A percentile compares a stretch with the other conserved stretches of the same genome.
phyloP scores from a whole-genome alignment of 2,888 invertebrate species.

The Dicranocentrus wangi region DNA sequence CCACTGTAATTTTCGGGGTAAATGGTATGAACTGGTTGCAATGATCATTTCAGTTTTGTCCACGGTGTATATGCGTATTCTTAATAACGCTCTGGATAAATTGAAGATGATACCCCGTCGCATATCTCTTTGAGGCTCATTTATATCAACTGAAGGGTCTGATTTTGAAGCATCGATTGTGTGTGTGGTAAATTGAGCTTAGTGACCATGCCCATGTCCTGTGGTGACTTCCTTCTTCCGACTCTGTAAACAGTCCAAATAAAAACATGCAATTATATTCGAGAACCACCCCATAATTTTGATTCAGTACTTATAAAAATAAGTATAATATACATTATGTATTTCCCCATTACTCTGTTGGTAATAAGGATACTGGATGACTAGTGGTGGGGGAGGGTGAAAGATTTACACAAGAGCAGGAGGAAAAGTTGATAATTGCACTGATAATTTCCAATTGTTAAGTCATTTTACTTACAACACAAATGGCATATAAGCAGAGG shows the following conservation, averaged over 20 bases:
- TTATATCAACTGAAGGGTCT: no score
- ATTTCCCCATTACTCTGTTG: no score
- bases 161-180: no score
- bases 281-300: slow-evolving; percentile 43
- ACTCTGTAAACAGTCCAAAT: slow-evolving; percentile 72
- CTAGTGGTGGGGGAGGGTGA: slow-evolving; percentile 56
- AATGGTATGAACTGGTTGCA: no score
- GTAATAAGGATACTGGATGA: no score
- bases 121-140: no score
- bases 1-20: slow-evolving; percentile 31
- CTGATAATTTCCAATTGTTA: slow-evolving; percentile 50
- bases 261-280: slow-evolving; percentile 57
- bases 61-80: no score
- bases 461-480: slow-evolving; percentile 43
- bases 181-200: no score
- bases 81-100: no score
- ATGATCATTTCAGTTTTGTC: not conserved
- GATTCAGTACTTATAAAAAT: no score
- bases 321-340: no score
- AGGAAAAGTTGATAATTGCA: slow-evolving; percentile 52
- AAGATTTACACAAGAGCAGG: slow-evolving; percentile 36
- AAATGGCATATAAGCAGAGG: not conserved
- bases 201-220: slow-evolving; percentile 72
- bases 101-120: no score
- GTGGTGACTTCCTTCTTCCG: slow-evolving; percentile 74